phyloP scores from a whole-genome alignment of 2,797 vertebrate species.

The Phyllotis vaccarum region DNA sequence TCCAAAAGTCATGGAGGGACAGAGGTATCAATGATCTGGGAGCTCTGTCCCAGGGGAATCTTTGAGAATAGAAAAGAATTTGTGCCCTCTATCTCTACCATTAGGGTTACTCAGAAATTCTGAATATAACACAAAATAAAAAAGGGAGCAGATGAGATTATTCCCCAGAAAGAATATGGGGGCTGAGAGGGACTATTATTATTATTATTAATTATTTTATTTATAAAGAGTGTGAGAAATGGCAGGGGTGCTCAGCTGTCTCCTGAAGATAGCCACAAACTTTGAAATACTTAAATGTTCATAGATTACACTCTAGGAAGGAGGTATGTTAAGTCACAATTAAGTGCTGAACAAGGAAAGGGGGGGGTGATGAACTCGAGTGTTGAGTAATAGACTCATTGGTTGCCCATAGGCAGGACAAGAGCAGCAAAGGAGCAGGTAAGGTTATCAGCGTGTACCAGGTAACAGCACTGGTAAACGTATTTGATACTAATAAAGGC shows the following conservation, averaged over 20 bases:
- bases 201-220: background rate
- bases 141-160: background rate
- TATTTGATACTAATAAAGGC: background rate
- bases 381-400: background rate
- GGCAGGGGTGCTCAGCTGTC: background rate
- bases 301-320: background rate
- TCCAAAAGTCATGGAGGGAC: too few species aligned
- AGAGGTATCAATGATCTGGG: rapidly evolving
- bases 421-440: background rate
- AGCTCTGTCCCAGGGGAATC: background rate
- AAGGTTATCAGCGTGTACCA: background rate
- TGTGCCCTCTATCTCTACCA: background rate
- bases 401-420: background rate
- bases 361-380: background rate
- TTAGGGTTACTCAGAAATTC: background rate
- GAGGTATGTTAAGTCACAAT: background rate
- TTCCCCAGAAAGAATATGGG: background rate
- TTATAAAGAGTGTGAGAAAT: background rate
- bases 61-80: background rate
- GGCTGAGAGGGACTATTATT: background rate
- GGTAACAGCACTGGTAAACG: background rate
- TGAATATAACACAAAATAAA: background rate
- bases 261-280: background rate
- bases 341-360: background rate
- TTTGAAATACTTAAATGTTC: background rate